Percentiles rank a stretch among this genome's conserved stretches.
phyloP scores from a whole-genome alignment of 2,113 vertebrate species.

The Odobenus rosmarus region DNA sequence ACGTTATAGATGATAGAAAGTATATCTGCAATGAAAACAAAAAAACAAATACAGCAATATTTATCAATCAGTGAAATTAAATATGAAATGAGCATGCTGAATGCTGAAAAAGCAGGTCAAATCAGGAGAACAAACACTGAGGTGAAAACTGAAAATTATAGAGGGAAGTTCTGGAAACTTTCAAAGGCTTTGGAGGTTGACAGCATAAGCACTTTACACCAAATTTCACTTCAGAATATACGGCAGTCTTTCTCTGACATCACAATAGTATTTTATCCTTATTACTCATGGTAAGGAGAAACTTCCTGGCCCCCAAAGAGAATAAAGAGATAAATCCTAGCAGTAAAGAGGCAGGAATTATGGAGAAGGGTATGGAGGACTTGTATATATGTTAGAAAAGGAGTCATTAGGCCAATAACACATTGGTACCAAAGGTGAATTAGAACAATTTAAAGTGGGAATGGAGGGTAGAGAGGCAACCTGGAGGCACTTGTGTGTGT shows the following conservation, averaged over 20 bases:
- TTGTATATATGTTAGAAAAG: not conserved
- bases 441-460: conserved; percentile 19
- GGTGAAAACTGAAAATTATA: not conserved
- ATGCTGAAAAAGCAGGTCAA: conserved; percentile 2
- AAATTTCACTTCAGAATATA: not conserved
- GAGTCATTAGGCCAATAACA: not conserved
- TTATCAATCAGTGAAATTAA: conserved; percentile 9
- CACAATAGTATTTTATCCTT: not conserved
- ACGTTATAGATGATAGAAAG: not conserved
- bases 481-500: not conserved
- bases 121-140: not conserved
- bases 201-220: not conserved
- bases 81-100: conserved; percentile 22
- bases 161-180: not conserved
- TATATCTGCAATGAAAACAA: not conserved
- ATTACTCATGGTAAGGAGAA: not conserved
- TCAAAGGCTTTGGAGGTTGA: not conserved
- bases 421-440: not conserved
- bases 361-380: not conserved
- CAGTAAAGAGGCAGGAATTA: not conserved
- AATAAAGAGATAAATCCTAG: not conserved
- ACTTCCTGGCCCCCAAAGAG: not conserved
- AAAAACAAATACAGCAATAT: not conserved
- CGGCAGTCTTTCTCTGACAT: not conserved
- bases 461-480: not conserved